A percentile compares a stretch with the other conserved stretches of the same genome.
Conservation (phyloP, 2,888 invertebrate species). For the Trissonchulus sp. region DNA sequence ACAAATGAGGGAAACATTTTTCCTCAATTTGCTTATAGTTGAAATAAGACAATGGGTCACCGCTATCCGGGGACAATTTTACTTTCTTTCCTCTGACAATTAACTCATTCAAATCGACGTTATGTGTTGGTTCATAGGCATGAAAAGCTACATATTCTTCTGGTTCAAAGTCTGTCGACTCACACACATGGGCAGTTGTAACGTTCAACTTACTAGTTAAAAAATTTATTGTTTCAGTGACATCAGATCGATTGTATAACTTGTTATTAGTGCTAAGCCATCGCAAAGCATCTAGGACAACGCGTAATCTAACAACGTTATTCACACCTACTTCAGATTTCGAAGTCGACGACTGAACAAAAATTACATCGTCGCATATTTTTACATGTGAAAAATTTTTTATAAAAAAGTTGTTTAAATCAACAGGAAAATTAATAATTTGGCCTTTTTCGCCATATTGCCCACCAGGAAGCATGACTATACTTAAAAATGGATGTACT, state of each 20-base stretch:
- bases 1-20: constrained; percentile 6
- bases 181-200: background rate
- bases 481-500: constrained; percentile 5
- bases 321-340: background rate
- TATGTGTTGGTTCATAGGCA: background rate
- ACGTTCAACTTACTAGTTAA: background rate
- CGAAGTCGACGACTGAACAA: background rate
- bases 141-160: background rate
- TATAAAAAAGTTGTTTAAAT: background rate
- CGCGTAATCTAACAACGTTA: background rate
- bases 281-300: background rate
- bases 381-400: background rate
- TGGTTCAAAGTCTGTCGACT: background rate
- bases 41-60: background rate
- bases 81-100: background rate
- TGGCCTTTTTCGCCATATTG: constrained; percentile 17
- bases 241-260: background rate
- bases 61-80: background rate
- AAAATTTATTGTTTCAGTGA: background rate
- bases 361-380: background rate
- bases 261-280: background rate
- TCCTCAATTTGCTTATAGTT: background rate
- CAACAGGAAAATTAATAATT: constrained; percentile 7
- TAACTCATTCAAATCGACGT: background rate
- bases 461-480: background rate